phyloP scores from a whole-genome alignment of 2,113 vertebrate genomes.

The Oreochromis niloticus region DNA sequence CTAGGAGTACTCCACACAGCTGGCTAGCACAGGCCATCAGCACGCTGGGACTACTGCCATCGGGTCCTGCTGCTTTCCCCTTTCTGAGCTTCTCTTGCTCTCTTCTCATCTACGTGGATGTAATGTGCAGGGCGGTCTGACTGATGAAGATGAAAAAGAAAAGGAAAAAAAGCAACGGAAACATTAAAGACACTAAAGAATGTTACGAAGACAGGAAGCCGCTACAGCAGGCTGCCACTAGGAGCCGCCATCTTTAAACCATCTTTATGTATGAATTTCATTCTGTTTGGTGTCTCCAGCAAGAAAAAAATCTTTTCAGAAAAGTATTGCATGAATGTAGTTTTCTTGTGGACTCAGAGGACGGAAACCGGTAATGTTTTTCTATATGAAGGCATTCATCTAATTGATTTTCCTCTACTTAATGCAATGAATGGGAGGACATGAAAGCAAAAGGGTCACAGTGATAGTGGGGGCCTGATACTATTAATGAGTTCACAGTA shows the following conservation, averaged over 20 bases:
- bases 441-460: neutral
- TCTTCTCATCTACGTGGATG: neutral
- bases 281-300: neutral
- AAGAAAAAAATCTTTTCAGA: neutral
- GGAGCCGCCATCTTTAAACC: neutral
- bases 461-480: neutral
- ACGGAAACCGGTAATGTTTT: neutral
- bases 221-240: neutral
- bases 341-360: neutral
- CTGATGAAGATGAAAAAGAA: neutral
- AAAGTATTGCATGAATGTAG: neutral
- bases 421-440: neutral
- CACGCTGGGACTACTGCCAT: too few species aligned
- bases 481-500: neutral
- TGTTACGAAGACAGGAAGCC: neutral
- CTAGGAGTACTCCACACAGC: neutral
- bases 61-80: neutral
- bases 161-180: neutral
- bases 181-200: neutral
- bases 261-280: neutral
- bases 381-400: neutral
- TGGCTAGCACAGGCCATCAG: neutral
- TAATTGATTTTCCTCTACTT: neutral
- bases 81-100: neutral
- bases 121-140: neutral